Conservation (phyloP, 2,113 vertebrate genomes). For the Pteropus alecto region DNA sequence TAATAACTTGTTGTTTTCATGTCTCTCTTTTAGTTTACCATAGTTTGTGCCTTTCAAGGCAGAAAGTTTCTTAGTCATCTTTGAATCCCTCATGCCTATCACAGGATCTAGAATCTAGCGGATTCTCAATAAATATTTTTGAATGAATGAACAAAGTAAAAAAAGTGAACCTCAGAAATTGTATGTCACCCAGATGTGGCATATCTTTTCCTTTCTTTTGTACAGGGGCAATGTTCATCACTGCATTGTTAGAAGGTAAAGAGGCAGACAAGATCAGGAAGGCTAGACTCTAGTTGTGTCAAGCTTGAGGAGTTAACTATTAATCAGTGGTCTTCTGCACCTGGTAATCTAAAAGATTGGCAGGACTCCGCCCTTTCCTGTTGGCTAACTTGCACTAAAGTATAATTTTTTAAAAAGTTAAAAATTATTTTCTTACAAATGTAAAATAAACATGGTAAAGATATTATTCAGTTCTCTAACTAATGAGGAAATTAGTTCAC, state of each 20-base stretch:
- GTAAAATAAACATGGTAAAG: neutral
- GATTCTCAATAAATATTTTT: neutral
- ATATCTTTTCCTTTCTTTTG: neutral
- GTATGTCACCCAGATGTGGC: neutral
- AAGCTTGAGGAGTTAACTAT: neutral
- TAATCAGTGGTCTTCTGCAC: neutral
- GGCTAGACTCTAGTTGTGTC: neutral
- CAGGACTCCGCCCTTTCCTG: neutral
- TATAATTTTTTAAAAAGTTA: neutral
- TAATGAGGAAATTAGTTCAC: neutral
- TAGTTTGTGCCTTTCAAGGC: neutral
- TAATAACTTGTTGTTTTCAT: neutral
- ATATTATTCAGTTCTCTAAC: neutral
- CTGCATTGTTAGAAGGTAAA: neutral
- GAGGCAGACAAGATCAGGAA: neutral
- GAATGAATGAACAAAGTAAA: neutral
- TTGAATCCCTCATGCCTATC: neutral
- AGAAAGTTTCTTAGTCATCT: neutral
- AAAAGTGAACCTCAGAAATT: neutral
- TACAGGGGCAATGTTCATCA: neutral
- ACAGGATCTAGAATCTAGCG: neutral
- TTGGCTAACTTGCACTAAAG: neutral
- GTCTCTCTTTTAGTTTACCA: neutral
- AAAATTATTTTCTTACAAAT: neutral
- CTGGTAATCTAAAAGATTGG: neutral